Base-by-base conservation (phyloP, 2,797 vertebrate species). In the Lateolabrax maculatus region DNA sequence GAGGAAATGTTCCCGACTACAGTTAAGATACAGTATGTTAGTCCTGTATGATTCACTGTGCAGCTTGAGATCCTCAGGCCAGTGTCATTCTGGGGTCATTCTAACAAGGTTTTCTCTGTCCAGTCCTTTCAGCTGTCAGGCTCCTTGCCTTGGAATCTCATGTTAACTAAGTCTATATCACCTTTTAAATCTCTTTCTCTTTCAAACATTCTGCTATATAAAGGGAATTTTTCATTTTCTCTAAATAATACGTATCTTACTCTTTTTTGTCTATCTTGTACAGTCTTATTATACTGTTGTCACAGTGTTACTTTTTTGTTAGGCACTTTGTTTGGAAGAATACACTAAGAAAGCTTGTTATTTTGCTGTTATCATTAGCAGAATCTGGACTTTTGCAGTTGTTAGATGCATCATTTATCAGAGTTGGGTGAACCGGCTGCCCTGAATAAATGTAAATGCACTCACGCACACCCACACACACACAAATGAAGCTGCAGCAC, bases 371-470 rank as follows among this genome's bases (percentile, higher is more conserved):
- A 10, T 51, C 4, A 29, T 29, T 3, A 72, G 36, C 13, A 27
- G 15, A 37, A 55, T 36, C 8, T n/a, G 27, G 12, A 36, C 56
- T 34, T 52, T 68, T 43, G 46, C 3, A 27, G n/a, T 34, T n/a
- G 44, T n/a, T 41, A 25, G 2, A 31, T 48, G 9, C 4, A 36
- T 23, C 9, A 41, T 56, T 56, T 23, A 27, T 39, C 2, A 6
- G 5, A 36, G 16, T 55, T 71, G n/a, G 1, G 27, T 68, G 34
- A 71, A 62, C 29, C 3, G 9, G 31, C 10, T 2, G 9, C 58
- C 49, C 43, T 49, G 41, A 69, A 18, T 56, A 41, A 63, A 78
- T 75, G 69, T 58, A 70, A 57, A 72, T 67, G 13, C 3, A 10
- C 29, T 19, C 4, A 43, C 46, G 43, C 23, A 49, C 75, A 0